Conservation (phyloP, 2,888 invertebrate genomes). For the Tuberolachnus salignus region DNA sequence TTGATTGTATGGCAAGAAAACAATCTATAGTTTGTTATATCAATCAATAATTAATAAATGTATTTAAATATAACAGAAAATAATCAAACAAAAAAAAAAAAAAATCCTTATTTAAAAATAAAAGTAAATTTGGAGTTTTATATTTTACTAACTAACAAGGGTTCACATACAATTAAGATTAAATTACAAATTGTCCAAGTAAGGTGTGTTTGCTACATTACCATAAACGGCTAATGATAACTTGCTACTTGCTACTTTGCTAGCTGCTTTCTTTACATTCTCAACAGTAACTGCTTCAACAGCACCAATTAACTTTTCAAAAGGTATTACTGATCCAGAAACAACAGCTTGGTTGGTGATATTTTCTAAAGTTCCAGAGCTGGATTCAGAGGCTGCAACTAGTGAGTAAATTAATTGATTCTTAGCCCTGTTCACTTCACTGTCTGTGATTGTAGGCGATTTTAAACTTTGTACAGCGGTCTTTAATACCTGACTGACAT, state of each 20-base stretch:
- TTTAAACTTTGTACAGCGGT: constrained; percentile 40
- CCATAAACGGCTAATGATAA: constrained; percentile 83
- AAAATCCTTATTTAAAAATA: constrained; percentile 27
- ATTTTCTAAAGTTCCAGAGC: constrained; percentile 68
- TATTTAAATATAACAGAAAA: constrained; percentile 22
- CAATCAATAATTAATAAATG: constrained; percentile 11
- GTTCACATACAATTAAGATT: constrained; percentile 22
- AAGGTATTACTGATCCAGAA: constrained; percentile 67
- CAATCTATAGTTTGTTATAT: constrained; percentile 15
- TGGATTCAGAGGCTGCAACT: constrained; percentile 70
- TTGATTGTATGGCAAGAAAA: constrained; percentile 17
- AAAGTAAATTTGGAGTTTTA: constrained; percentile 23
- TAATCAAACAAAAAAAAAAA: constrained; percentile 7
- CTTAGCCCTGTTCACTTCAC: constrained; percentile 78
- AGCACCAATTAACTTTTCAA: constrained; percentile 68
- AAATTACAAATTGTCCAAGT: constrained; percentile 66
- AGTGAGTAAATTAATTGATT: constrained; percentile 75
- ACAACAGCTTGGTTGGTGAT: constrained; percentile 75
- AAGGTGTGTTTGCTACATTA: constrained; percentile 78
- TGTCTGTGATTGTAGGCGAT: constrained; percentile 66
- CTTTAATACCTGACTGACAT: constrained; percentile 34
- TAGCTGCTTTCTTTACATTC: constrained; percentile 78
- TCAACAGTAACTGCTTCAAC: constrained; percentile 73
- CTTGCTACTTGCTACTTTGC: constrained; percentile 72
- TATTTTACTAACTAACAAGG: constrained; percentile 40